phyloP scores from a whole-genome alignment of 2,797 vertebrate species.

The Pristis pectinata region DNA sequence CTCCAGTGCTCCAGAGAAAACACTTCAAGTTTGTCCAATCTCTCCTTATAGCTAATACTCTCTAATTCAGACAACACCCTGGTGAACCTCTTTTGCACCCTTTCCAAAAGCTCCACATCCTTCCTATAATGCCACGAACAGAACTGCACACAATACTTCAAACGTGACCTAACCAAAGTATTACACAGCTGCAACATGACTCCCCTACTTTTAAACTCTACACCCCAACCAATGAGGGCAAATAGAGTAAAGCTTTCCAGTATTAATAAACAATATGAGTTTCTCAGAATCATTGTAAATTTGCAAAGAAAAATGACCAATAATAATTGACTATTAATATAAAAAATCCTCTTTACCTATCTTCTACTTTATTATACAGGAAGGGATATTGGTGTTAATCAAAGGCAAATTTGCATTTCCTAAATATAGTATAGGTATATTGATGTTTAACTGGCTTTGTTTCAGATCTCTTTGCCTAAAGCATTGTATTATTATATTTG shows the following conservation, averaged over 20 bases:
- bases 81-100: too few relatives aligned
- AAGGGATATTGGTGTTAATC: background rate
- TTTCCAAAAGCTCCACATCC: too few relatives aligned
- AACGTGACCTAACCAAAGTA: too few relatives aligned
- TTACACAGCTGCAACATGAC: too few relatives aligned
- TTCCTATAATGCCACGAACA: too few relatives aligned
- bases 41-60: too few relatives aligned
- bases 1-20: too few relatives aligned
- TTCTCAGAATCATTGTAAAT: background rate
- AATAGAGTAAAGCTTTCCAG: background rate
- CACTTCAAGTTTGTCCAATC: too few relatives aligned
- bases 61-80: too few relatives aligned
- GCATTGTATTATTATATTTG: slow-evolving; percentile 22
- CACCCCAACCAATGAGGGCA: background rate
- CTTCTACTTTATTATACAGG: background rate
- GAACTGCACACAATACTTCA: too few relatives aligned
- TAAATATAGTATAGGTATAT: slow-evolving; percentile 15
- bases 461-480: background rate
- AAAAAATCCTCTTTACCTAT: background rate
- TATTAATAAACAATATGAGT: background rate
- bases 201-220: too few relatives aligned
- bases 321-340: background rate
- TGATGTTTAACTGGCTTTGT: background rate
- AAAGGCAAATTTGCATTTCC: background rate
- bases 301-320: background rate